Evolutionary conservation across 2,113 vertebrate species (phyloP).

Genomic region (Ceratotherium simum): DNA sequence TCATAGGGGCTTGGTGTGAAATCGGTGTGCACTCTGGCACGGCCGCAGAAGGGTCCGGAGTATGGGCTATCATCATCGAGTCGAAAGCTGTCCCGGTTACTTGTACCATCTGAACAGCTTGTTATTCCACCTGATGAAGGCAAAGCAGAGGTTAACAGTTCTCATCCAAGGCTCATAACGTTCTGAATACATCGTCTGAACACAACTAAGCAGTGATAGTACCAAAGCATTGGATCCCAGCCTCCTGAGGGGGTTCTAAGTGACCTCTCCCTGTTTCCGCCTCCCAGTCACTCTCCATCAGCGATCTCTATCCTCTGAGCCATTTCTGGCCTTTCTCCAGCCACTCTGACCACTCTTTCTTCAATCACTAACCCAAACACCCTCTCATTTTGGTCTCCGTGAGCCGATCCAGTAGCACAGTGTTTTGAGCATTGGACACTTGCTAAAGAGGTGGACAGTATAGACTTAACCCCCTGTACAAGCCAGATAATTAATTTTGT

Average conservation of each 20-base stretch:
- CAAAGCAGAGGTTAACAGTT: constrained; percentile 24
- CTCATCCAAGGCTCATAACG: not conserved
- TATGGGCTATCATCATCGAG: constrained; percentile 90
- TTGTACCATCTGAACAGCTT: constrained; percentile 92
- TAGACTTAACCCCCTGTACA: not conserved
- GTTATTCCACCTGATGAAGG: constrained; percentile 92
- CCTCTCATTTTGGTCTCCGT: not conserved
- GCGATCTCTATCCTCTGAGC: not conserved
- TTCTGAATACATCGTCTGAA: not conserved
- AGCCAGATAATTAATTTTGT: not conserved
- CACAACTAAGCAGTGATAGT: not conserved
- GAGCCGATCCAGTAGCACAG: not conserved
- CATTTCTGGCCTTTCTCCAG: not conserved
- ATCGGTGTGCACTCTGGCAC: constrained; percentile 94
- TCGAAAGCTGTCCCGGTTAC: constrained; percentile 93
- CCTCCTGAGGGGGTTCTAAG: not conserved
- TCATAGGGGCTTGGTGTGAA: constrained; percentile 97
- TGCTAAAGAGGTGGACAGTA: not conserved
- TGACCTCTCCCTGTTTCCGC: not conserved
- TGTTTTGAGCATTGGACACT: not conserved
- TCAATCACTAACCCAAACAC: not conserved
- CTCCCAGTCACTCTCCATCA: not conserved
- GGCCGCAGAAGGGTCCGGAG: constrained; percentile 91
- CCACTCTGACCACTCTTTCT: not conserved
- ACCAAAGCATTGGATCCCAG: not conserved